These are phyloP conservation scores for Apodemus sylvaticus DNA, from an alignment of 2,113 vertebrate genomes.

Conservation along the genomic window DNA sequence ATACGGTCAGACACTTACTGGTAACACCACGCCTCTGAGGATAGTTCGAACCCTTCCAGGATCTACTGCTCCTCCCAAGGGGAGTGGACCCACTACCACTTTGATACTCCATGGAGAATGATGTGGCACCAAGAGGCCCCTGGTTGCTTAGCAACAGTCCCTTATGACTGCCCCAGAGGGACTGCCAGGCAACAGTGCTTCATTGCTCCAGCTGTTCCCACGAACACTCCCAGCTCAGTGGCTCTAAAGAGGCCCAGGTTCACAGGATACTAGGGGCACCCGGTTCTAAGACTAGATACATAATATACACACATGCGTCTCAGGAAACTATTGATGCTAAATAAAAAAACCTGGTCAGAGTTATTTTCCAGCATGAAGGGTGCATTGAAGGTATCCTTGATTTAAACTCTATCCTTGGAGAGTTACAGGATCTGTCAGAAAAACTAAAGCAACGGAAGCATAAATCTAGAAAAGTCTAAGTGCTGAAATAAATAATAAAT, in stretches of 20 bases:
- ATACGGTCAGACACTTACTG: constrained; percentile 65
- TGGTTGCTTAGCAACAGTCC: constrained; percentile 68
- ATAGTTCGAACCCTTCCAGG: background rate
- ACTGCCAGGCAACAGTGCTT: constrained; percentile 47
- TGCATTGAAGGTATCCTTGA: constrained; percentile 41
- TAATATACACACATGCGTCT: constrained; percentile 8
- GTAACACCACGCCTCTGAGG: constrained; percentile 1
- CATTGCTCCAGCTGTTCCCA: background rate
- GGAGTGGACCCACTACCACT: background rate
- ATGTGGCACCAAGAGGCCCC: background rate
- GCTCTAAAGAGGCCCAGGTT: constrained; percentile 21
- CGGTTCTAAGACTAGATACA: constrained; percentile 10
- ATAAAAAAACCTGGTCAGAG: constrained; percentile 60
- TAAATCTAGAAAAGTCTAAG: background rate
- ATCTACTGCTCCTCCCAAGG: background rate
- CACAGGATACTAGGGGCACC: background rate
- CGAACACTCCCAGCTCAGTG: background rate
- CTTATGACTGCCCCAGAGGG: constrained; percentile 51
- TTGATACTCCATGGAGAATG: background rate
- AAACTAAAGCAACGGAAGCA: constrained; percentile 40
- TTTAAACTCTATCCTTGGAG: constrained; percentile 44
- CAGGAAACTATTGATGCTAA: background rate
- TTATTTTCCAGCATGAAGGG: background rate
- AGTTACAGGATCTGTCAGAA: constrained; percentile 42
- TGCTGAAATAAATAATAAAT: background rate